Evolutionary conservation across 2,113 vertebrate genomes (phyloP), one percentile per base, ranked within the genome.

Genomic region (Murina feae): DNA sequence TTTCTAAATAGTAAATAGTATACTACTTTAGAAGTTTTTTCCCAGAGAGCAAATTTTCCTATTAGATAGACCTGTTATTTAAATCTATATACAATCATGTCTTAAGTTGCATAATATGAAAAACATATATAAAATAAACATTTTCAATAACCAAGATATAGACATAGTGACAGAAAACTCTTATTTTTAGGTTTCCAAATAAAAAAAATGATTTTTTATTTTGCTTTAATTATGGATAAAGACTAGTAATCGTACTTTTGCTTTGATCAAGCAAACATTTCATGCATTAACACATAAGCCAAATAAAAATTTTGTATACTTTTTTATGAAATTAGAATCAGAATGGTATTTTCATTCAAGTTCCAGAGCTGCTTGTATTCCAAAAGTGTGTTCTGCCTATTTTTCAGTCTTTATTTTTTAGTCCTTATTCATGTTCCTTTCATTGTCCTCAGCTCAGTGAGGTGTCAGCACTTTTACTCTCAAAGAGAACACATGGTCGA

Each of bases 171-270:
- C 25, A 51, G n/a, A 82, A 18, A 89, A 55, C 49, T 81, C 53
- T 68, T 42, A 92, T 69, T 69, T 95, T 1, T 32, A 92, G 13
- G 30, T 66, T 95, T 94, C 37, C n/a, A 87, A 86, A 35, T 79
- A 72, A 87, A 58, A 58, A 92, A 9, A 4, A 53, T 88, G n/a
- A 10, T 72, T 87, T 94, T 66, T 68, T 39, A 37, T 69, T 84
- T 90, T 92, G 28, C 18, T 88, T 93, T 81, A 85, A 81, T 88
- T 94, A 37, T 82, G 30, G 58, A 78, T 92, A 53, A 93, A 93
- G 35, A 4, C 8, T 55, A n/a, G n/a, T 28, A 65, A 39, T 95
- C 17, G 79, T 79, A 55, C 7, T 53, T 86, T 55, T 30, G 3
- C 6, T n/a, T 94, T 95, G 68, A 89, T 84, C 25, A 49, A 91